A percentile compares a stretch with the other conserved stretches of the same genome.
phyloP scores from a whole-genome alignment of 2,888 invertebrate species.

The Drosophila siamana region DNA sequence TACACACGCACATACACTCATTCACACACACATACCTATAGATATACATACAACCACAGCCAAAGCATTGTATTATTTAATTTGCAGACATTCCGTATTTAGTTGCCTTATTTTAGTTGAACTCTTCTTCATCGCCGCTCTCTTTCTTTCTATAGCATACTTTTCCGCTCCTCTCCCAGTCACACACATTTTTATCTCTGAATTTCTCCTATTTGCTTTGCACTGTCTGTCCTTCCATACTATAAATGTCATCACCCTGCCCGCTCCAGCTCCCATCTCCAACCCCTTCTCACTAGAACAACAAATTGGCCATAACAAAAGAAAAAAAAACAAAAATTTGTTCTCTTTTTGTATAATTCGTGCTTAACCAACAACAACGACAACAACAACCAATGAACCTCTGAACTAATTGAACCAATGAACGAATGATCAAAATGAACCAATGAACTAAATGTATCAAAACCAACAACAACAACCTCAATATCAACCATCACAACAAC shows the following conservation, averaged over 20 bases:
- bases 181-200: conserved; percentile 14
- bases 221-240: conserved; percentile 23
- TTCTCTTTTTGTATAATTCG: conserved; percentile 57
- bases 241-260: background rate
- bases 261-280: background rate
- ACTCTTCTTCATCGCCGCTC: background rate
- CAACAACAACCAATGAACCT: conserved; percentile 26
- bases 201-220: conserved; percentile 35
- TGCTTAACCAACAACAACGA: conserved; percentile 41
- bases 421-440: conserved; percentile 17
- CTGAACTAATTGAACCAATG: conserved; percentile 10
- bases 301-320: conserved; percentile 23
- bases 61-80: conserved; percentile 24
- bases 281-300: background rate
- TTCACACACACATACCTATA: background rate
- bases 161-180: conserved; percentile 3
- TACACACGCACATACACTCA: conserved; percentile 7
- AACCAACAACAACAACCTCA: conserved; percentile 3
- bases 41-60: conserved; percentile 5
- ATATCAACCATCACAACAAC: too few relatives aligned
- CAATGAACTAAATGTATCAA: conserved; percentile 13
- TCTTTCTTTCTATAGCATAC: conserved; percentile 4
- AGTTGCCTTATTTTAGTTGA: conserved; percentile 24
- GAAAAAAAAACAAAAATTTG: conserved; percentile 23
- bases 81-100: conserved; percentile 20